phyloP scores from a whole-genome alignment of 2,888 invertebrate species.

The Dryomyza anilis region DNA sequence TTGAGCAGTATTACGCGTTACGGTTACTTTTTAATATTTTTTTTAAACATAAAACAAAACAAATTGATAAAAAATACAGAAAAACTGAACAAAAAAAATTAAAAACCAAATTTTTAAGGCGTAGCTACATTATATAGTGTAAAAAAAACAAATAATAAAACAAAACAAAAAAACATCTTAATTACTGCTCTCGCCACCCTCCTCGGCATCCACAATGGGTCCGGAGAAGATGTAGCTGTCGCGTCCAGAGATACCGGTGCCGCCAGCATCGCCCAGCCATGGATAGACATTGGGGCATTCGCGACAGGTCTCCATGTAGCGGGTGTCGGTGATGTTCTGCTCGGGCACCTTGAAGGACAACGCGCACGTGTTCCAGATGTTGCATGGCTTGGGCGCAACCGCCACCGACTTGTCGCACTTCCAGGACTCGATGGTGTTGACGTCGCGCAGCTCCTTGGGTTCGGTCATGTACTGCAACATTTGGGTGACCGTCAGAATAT shows the following conservation, averaged over 20 bases:
- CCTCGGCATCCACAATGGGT: conserved; percentile 29
- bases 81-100: not conserved
- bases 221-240: conserved; percentile 70
- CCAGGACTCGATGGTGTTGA: conserved; percentile 81
- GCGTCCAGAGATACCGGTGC: conserved; percentile 77
- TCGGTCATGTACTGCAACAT: conserved; percentile 91
- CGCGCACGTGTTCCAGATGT: conserved; percentile 81
- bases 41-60: not conserved
- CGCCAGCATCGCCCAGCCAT: conserved; percentile 87
- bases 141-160: conserved; percentile 16
- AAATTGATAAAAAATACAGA: not conserved
- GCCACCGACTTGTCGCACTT: conserved; percentile 76
- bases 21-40: no score
- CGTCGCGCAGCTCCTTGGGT: conserved; percentile 72
- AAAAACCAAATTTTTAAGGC: not conserved
- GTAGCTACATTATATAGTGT: not conserved
- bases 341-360: conserved; percentile 78
- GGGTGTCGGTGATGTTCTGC: conserved; percentile 77
- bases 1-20: no score
- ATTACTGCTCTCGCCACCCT: conserved; percentile 12
- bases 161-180: not conserved
- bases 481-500: conserved; percentile 86
- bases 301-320: conserved; percentile 86
- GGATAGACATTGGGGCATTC: conserved; percentile 87
- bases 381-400: conserved; percentile 77